Percentiles rank a stretch among this genome's conserved stretches.
Conservation (phyloP, 2,888 invertebrate genomes). For the Papilio protenor region DNA sequence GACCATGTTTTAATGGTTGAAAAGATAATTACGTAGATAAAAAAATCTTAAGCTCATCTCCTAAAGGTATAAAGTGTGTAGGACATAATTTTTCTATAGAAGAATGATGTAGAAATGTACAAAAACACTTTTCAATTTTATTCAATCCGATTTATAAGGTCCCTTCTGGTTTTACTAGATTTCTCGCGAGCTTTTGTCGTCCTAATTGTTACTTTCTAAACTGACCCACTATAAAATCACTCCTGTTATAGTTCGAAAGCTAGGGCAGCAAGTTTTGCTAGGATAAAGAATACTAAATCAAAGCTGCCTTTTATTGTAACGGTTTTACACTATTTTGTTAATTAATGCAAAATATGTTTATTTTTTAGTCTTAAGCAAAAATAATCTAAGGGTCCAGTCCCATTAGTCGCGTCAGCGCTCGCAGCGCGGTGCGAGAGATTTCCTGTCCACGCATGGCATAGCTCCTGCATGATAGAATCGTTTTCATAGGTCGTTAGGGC, state of each 20-base stretch:
- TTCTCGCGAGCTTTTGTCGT: neutral
- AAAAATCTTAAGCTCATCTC: neutral
- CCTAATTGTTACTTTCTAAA: conserved; percentile 22
- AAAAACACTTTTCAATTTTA: neutral
- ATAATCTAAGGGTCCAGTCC: too few species aligned
- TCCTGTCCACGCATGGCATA: too few species aligned
- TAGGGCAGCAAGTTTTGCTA: neutral
- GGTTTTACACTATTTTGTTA: neutral
- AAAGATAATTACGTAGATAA: neutral
- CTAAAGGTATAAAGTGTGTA: neutral
- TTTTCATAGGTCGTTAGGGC: too few species aligned
- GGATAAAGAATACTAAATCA: neutral
- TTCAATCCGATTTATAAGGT: neutral
- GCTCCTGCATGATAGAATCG: too few species aligned
- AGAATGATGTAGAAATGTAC: neutral
- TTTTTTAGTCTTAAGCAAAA: too few species aligned
- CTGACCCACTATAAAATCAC: neutral
- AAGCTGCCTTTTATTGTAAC: neutral
- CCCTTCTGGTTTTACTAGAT: neutral
- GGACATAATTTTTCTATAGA: neutral
- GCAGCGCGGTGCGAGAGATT: too few species aligned
- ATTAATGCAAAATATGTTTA: too few species aligned
- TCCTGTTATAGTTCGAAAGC: conserved; percentile 14
- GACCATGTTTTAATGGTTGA: neutral
- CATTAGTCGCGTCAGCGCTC: too few species aligned